Conservation (phyloP, 2,888 invertebrate species). For the Geotrupes spiniger region DNA sequence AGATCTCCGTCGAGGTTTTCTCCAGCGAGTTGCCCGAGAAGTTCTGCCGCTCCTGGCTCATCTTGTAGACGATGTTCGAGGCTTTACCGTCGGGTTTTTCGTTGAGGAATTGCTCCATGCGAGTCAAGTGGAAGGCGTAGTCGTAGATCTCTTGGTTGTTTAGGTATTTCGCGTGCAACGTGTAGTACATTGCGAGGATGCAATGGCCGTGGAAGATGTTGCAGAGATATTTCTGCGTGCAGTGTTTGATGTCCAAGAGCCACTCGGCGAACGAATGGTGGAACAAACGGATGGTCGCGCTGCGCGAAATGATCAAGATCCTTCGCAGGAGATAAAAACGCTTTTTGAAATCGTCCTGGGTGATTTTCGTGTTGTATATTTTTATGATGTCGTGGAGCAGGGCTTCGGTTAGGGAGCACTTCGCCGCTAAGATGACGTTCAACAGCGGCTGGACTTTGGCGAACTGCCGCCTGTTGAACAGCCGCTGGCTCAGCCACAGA, state of each 20-base stretch:
- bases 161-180: constrained; percentile 65
- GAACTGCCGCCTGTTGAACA: constrained; percentile 87
- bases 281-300: constrained; percentile 70
- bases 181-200: constrained; percentile 81
- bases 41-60: constrained; percentile 39
- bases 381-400: constrained; percentile 80
- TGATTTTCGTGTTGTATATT: constrained; percentile 75
- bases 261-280: constrained; percentile 95
- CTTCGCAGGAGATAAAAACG: constrained; percentile 71
- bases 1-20: constrained; percentile 45
- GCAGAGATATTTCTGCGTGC: constrained; percentile 91
- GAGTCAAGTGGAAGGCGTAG: constrained; percentile 67
- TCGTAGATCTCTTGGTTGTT: constrained; percentile 73
- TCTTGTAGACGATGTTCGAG: constrained; percentile 41
- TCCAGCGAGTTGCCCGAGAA: constrained; percentile 37
- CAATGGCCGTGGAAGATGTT: constrained; percentile 85
- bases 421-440: constrained; percentile 83
- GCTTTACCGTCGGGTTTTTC: constrained; percentile 51
- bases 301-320: constrained; percentile 57
- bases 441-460: constrained; percentile 81
- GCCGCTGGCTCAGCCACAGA: constrained; percentile 89
- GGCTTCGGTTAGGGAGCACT: constrained; percentile 78
- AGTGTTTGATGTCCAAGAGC: constrained; percentile 96
- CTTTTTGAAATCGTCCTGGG: constrained; percentile 76
- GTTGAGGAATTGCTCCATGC: constrained; percentile 62